Base-by-base conservation (phyloP, 1,140 invertebrate genomes). In the Sycobia sp. region DNA sequence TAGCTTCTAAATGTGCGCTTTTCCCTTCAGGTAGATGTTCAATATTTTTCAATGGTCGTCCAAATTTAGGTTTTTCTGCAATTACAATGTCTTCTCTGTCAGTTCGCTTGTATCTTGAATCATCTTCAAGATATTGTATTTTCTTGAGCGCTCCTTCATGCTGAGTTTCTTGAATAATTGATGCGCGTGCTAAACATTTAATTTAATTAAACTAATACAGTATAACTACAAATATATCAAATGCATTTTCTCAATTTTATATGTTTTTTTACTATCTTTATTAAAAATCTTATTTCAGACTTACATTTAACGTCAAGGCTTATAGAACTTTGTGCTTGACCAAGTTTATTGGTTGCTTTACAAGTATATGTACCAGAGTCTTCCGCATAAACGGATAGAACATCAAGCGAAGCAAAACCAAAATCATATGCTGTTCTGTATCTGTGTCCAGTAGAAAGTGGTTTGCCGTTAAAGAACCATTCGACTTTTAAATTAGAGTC, bases 351-450 rank as follows among this genome's bases (percentile, higher is more conserved):
- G 27, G 92, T 91, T 41, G 94, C 93, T 72, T 87, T 87, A 76
- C 94, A 96, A 9, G 91, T 92, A 74, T 97, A 97, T 75, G 93
- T 91, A 34, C 95, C 96, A 65, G 91, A 91, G 80, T 98, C 95
- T 84, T 97, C 95, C 18, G 91, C 92, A 77, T 96, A 96, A 2
- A 96, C 94, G 41, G 91, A 91, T 18, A 96, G 83, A 29, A 99
- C 91, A 76, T 98, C 95, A 41, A 99, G 82, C 65, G 95, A 90
- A 41, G 95, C 93, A 80, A 96, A 97, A 32, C 96, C 96, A 82
- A 98, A 98, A 77, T 98, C 95, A 74, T 93, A 94, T 9, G 91
- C 89, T 53, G 93, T 95, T 69, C 93, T 89, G 83, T 95, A 97
- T 67, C 95, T 87, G 76, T 95, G 92, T 49, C 95, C 94, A 61